Conservation (phyloP, 2,113 vertebrate species). For the Helogale parvula region DNA sequence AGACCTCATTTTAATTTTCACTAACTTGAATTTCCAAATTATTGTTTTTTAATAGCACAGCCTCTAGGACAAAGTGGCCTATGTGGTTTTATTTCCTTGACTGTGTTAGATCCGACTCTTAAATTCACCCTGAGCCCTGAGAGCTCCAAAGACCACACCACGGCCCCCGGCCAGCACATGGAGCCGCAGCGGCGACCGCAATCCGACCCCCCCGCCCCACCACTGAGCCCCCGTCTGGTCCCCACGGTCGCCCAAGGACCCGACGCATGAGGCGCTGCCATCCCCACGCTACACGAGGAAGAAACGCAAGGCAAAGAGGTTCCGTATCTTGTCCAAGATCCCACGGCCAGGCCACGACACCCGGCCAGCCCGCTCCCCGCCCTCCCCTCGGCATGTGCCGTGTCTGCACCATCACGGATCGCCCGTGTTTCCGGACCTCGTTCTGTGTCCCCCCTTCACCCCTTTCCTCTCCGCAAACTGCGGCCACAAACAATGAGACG, state of each 20-base stretch:
- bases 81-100: neutral
- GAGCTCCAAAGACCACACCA: fast-evolving
- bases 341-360: no score
- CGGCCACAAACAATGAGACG: neutral
- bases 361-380: fast-evolving
- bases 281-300: neutral
- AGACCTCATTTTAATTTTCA: neutral
- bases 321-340: fast-evolving
- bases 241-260: fast-evolving
- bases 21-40: neutral
- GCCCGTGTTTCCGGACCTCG: fast-evolving
- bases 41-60: neutral
- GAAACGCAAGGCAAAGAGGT: neutral
- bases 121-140: neutral
- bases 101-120: no score
- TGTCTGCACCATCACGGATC: neutral
- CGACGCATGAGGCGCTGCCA: fast-evolving
- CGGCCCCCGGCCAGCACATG: fast-evolving
- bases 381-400: fast-evolving
- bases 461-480: neutral
- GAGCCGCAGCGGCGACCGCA: fast-evolving
- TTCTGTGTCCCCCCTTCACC: neutral
- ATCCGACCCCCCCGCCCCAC: fast-evolving
- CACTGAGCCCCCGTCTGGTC: fast-evolving
- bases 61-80: neutral